Conservation (phyloP, 2,888 invertebrate genomes). For the Aleiodes testaceus region DNA sequence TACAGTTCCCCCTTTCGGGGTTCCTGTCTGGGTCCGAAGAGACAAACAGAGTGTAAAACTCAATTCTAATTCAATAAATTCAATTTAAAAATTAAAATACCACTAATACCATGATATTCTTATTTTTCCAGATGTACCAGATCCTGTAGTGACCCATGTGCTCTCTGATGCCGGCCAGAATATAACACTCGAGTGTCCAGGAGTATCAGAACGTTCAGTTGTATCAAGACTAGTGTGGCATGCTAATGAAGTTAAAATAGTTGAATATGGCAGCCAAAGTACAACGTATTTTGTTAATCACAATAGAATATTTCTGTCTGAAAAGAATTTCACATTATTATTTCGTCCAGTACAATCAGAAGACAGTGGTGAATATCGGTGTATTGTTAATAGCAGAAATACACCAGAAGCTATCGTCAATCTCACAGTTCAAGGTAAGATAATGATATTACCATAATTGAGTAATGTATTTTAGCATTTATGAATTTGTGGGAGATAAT, state of each 20-base stretch:
- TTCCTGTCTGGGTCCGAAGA: too few relatives aligned
- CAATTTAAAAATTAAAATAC: constrained; percentile 52
- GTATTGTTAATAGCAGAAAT: constrained; percentile 80
- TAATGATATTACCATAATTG: too few relatives aligned
- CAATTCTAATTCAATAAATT: neutral
- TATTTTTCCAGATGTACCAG: constrained; percentile 76
- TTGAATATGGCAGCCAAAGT: constrained; percentile 75
- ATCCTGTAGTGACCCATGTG: constrained; percentile 76
- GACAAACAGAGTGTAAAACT: too few relatives aligned
- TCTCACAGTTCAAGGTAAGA: constrained; percentile 80
- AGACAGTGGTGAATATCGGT: constrained; percentile 81
- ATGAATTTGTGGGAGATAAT: too few relatives aligned
- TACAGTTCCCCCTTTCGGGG: too few relatives aligned
- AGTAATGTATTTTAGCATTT: too few relatives aligned
- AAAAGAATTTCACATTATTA: constrained; percentile 78
- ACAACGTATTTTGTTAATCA: constrained; percentile 75
- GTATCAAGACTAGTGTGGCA: constrained; percentile 80
- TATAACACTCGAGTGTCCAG: constrained; percentile 80
- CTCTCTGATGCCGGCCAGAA: constrained; percentile 80
- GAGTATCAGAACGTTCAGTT: constrained; percentile 80
- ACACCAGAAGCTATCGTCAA: constrained; percentile 80
- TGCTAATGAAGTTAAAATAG: constrained; percentile 72
- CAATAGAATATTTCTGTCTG: constrained; percentile 76
- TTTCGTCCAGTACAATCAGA: constrained; percentile 78
- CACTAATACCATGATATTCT: constrained; percentile 48